Evolutionary conservation across 2,797 vertebrate genomes (phyloP), one percentile per base, ranked within the genome.

Genomic region (Acipenser oxyrinchus): DNA sequence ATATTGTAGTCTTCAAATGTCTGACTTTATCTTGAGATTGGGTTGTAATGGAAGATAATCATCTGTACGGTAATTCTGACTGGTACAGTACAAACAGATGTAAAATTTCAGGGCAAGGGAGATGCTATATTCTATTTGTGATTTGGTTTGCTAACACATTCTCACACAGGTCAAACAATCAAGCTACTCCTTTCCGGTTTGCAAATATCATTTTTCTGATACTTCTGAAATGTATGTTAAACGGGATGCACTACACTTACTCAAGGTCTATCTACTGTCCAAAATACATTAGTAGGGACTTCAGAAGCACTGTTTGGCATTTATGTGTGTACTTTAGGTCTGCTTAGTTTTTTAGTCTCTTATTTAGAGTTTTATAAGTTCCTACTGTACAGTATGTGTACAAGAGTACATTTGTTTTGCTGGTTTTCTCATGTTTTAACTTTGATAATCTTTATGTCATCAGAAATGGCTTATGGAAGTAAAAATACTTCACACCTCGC

Each of bases 1-100:
- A 69, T 76, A 75, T 79, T 82, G 82, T 81, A 78, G 77, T 69
- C 82, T 77, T 10, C 74, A 79, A 85, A 89, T 83, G 82, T 86
- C 82, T 84, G 81, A 90, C 86, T 88, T 87, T 83, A 86, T 85
- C 82, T 69, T 81, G 78, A 86, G 85, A 84, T 83, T 77, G 78
- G 75, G 71, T 74, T 77, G 83, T 80, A 75, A 83, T 86, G 82
- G 80, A 78, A 86, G 84, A 83, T 83, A 85, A 78, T 60, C 71
- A 78, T 79, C 76, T 73, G 66, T 84, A 55, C 5, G 53, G 9
- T 55, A 82, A 87, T 84, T 77, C 82, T 88, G 89, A 88, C 82
- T 86, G 83, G 75, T 9, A n/a, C 4, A 4, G 9, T 82, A 78
- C 79, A 80, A 84, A 82, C 89, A 91, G 89, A 90, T 90, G 89